phyloP scores from a whole-genome alignment of 2,888 invertebrate species.

The Heteropelma amictum region DNA sequence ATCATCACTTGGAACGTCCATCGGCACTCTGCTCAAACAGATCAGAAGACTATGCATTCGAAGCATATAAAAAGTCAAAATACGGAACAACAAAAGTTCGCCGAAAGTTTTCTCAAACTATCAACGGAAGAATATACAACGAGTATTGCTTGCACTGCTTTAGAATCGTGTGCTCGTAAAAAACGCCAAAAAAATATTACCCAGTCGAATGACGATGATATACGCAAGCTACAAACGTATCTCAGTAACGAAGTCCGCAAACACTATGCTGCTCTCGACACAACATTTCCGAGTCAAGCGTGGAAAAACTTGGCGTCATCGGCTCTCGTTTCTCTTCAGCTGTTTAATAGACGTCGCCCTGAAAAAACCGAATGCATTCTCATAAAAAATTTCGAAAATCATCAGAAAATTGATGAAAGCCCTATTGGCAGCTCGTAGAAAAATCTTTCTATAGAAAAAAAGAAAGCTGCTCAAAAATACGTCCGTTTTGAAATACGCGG shows the following conservation, averaged over 20 bases:
- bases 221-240: conserved; percentile 13
- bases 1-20: conserved; percentile 40
- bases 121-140: conserved; percentile 30
- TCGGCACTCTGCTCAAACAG: conserved; percentile 45
- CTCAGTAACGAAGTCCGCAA: conserved; percentile 2
- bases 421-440: conserved; percentile 5
- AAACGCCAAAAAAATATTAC: conserved; percentile 28
- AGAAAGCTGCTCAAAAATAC: conserved; percentile 20
- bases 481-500: conserved; percentile 44
- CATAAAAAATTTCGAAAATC: conserved; percentile 38
- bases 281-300: conserved; percentile 3
- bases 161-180: conserved; percentile 24
- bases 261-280: conserved; percentile 18
- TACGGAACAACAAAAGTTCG: conserved; percentile 20
- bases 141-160: conserved; percentile 28
- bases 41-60: conserved; percentile 33
- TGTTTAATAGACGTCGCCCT: conserved; percentile 55
- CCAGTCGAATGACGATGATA: conserved; percentile 36
- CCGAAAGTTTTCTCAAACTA: conserved; percentile 48
- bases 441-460: conserved; percentile 11
- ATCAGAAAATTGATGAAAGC: conserved; percentile 7
- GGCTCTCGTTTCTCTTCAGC: conserved; percentile 24
- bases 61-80: conserved; percentile 42
- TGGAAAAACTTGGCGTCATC: conserved; percentile 33
- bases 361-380: conserved; percentile 48